Evolutionary conservation across 1,140 invertebrate species (phyloP).

Genomic region (Caerostris darwini): DNA sequence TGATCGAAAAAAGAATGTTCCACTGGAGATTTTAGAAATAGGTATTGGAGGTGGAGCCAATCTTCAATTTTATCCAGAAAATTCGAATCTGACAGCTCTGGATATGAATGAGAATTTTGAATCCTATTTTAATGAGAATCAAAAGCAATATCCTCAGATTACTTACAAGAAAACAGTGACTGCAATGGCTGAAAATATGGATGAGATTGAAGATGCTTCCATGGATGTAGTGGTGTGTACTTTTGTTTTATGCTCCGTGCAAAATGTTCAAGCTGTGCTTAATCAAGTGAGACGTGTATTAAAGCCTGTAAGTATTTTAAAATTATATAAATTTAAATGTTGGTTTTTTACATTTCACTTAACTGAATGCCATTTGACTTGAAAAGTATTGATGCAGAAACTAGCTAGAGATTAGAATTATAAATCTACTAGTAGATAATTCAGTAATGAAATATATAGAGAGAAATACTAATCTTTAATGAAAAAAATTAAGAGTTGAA

Average conservation of each 20-base stretch:
- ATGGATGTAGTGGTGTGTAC: conserved; percentile 81
- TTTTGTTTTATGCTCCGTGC: conserved; percentile 80
- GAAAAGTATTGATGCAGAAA: too few relatives aligned
- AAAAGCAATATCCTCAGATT: conserved; percentile 55
- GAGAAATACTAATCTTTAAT: too few relatives aligned
- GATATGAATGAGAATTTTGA: conserved; percentile 69
- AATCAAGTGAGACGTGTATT: conserved; percentile 81
- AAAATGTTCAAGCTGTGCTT: conserved; percentile 79
- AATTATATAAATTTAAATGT: not conserved
- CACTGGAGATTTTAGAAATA: conserved; percentile 75
- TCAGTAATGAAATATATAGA: too few relatives aligned
- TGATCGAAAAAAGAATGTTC: not conserved
- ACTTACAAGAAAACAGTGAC: conserved; percentile 11
- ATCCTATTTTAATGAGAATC: conserved; percentile 51
- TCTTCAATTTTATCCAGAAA: conserved; percentile 73
- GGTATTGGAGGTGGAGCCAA: conserved; percentile 77
- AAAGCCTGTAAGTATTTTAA: conserved; percentile 79
- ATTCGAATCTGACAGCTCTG: conserved; percentile 58
- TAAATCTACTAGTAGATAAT: too few relatives aligned
- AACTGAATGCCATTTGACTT: too few relatives aligned
- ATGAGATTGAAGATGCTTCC: conserved; percentile 79
- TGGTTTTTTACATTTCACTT: not conserved
- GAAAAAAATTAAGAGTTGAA: too few relatives aligned
- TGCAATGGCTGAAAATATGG: conserved; percentile 80
- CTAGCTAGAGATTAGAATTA: too few relatives aligned